These are phyloP conservation scores for Gavialis gangeticus DNA, from an alignment of 2,113 vertebrate genomes.

Conservation along the genomic window DNA sequence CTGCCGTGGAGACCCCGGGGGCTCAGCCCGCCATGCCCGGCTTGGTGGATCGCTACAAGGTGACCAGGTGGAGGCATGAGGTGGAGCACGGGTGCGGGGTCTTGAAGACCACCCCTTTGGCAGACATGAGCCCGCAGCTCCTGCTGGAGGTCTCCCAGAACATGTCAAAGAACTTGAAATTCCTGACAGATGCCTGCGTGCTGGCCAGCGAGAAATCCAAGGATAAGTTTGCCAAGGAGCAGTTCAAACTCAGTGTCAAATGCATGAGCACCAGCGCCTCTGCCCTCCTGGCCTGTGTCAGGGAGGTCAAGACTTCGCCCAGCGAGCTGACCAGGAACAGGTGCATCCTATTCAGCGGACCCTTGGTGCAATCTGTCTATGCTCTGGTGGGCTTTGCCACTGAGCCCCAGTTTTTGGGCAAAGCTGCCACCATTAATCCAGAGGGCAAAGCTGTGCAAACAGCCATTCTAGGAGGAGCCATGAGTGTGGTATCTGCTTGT, in stretches of 20 bases:
- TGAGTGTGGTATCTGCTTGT: conserved; percentile 98
- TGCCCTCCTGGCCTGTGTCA: conserved; percentile 94
- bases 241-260: conserved; percentile 96
- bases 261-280: conserved; percentile 97
- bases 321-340: conserved; percentile 92
- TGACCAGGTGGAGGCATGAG: conserved; percentile 95
- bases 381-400: conserved; percentile 97
- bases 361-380: conserved; percentile 92
- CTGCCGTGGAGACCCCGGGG: conserved; percentile 89
- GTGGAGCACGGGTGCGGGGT: conserved; percentile 93
- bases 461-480: conserved; percentile 95
- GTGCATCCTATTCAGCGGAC: conserved; percentile 93
- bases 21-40: conserved; percentile 90
- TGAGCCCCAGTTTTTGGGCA: conserved; percentile 96
- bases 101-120: conserved; percentile 87
- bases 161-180: conserved; percentile 94
- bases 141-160: conserved; percentile 96
- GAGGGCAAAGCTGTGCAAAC: conserved; percentile 98
- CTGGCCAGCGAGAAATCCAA: conserved; percentile 92
- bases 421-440: conserved; percentile 88
- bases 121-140: conserved; percentile 93
- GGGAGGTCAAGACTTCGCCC: conserved; percentile 93
- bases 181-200: conserved; percentile 93
- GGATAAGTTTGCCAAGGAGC: conserved; percentile 95
- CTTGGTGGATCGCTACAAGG: conserved; percentile 97